A percentile compares a stretch with the other conserved stretches of the same genome.
Conservation (phyloP, 2,797 vertebrate species). For the Acropternis orthonyx region DNA sequence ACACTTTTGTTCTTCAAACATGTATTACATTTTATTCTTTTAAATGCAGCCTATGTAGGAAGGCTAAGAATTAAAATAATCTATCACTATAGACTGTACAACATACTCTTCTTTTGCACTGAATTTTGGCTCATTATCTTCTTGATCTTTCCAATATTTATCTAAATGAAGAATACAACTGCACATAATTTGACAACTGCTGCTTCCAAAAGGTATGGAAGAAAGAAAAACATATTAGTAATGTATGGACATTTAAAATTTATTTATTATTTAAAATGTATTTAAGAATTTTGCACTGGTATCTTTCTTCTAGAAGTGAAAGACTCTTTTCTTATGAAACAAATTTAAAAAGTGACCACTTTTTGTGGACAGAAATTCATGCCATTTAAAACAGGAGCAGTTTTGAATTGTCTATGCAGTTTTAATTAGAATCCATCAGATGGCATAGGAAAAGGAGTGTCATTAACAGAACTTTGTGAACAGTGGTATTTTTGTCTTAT, state of each 20-base stretch:
- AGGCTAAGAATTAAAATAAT: neutral
- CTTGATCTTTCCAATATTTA: neutral
- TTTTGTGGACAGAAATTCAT: neutral
- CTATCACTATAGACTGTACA: neutral
- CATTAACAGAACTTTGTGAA: neutral
- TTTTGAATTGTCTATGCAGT: neutral
- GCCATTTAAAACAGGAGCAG: neutral
- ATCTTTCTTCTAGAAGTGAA: neutral
- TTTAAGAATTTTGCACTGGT: neutral
- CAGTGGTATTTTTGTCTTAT: neutral
- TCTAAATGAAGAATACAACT: neutral
- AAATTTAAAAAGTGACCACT: neutral
- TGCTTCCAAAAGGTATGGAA: neutral
- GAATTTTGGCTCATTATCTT: neutral
- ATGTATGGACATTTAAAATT: neutral
- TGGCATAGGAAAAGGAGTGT: neutral
- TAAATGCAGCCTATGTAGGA: neutral
- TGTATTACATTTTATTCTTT: neutral
- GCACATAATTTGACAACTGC: neutral
- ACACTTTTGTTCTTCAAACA: neutral
- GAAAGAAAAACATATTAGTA: neutral
- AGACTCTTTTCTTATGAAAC: neutral
- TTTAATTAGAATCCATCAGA: conserved; percentile 34
- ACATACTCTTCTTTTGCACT: neutral
- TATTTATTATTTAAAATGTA: neutral